Base-by-base conservation (phyloP, 2,113 vertebrate genomes). In the Pycnonotus jocosus region DNA sequence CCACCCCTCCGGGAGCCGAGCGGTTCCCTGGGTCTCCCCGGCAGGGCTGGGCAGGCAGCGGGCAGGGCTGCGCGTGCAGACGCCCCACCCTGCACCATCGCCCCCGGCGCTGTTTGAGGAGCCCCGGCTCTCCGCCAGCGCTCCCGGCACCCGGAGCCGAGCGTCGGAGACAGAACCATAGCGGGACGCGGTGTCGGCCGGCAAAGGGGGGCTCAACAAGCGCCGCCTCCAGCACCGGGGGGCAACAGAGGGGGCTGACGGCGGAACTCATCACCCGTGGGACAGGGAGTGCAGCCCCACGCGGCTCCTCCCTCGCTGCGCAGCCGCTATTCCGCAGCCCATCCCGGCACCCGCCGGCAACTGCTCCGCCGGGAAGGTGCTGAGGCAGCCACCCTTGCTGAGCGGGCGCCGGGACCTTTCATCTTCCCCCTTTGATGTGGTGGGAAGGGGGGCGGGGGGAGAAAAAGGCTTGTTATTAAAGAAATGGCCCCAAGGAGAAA, bases 351-450 rank as follows among this genome's bases (percentile, higher is more conserved):
- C 88, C 65, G 72, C 18, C 31, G 89, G 84, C 89, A 72, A 81
- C 37, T n/a, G 84, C 74, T 91, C 62, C 37, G 7, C 78, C 90
- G 57, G 85, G 42, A 65, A 87, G 83, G 92, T 88, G 89, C 90
- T 92, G 96, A 95, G 81, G 90, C 79, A 88, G 93, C 91, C 93
- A 83, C 93, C 87, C 93, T 81, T 56, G 87, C 83, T 86, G 72
- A 58, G 38, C 57, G 54, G 65, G 92, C n/a, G 71, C 84, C 61
- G 42, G 88, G 80, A 92, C 82, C 92, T 96, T 91, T 92, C 92
- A 84, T 92, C 95, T 81, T 90, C 61, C 25, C 45, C 30, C 92
- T 96, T 95, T 97, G 95, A 97, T 97, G 96, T 94, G 95, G 93
- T 83, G 71, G 50, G 86, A 80, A 95, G 53, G 42, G 73, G 25